phyloP scores from a whole-genome alignment of 2,797 vertebrate genomes.

The Picus viridis region DNA sequence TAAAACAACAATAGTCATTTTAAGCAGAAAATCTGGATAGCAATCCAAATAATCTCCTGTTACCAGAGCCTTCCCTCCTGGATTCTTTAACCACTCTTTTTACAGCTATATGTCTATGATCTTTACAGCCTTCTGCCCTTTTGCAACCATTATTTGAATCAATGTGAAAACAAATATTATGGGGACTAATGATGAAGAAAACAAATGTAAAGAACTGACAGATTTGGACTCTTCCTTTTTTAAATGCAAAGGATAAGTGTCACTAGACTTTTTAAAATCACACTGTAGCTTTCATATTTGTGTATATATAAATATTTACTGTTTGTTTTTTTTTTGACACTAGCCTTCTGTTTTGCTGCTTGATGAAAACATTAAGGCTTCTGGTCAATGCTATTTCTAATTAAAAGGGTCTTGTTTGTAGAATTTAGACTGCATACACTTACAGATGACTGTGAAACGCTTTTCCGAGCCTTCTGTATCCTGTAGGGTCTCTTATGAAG shows the following conservation, averaged over 20 bases:
- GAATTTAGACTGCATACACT: constrained; percentile 86
- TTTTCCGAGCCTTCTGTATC: constrained; percentile 86
- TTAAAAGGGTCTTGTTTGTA: constrained; percentile 79
- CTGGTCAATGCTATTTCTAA: constrained; percentile 84
- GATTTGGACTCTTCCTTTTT: constrained; percentile 83
- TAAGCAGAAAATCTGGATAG: constrained; percentile 87
- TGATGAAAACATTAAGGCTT: constrained; percentile 85
- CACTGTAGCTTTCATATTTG: constrained; percentile 79
- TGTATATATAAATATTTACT: constrained; percentile 81
- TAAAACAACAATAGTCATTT: constrained; percentile 89
- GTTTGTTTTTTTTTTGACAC: constrained; percentile 77
- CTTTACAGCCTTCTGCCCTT: constrained; percentile 78
- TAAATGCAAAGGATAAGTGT: constrained; percentile 80
- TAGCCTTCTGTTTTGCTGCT: constrained; percentile 83
- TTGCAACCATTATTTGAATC: constrained; percentile 76
- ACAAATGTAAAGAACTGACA: constrained; percentile 77
- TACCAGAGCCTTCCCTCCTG: constrained; percentile 77
- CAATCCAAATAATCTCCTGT: constrained; percentile 82
- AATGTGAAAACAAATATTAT: constrained; percentile 81
- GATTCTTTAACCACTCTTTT: constrained; percentile 79
- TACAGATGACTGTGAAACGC: constrained; percentile 79
- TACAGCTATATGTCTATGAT: constrained; percentile 78
- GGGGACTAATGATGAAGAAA: constrained; percentile 82
- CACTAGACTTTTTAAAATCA: constrained; percentile 79
- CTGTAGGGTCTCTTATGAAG: constrained; percentile 87